Conservation (phyloP, 2,888 invertebrate species). For the Sclerodermus sp. region DNA sequence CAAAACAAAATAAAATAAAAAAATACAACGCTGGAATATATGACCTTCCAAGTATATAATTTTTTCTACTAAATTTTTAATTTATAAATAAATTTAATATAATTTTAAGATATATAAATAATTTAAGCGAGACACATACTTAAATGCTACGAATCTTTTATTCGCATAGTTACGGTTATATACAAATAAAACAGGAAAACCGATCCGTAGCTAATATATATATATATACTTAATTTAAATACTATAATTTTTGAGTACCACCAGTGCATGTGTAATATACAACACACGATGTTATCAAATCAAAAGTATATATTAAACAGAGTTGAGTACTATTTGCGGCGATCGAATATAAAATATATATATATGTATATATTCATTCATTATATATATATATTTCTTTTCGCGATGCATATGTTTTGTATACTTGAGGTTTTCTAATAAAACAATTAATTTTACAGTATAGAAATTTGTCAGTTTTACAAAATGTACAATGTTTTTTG, state of each 20-base stretch:
- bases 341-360: not conserved
- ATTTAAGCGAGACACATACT: constrained; percentile 3
- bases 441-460: too few species aligned
- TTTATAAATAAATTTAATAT: not conserved
- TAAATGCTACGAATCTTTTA: constrained; percentile 44
- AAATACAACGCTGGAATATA: too few species aligned
- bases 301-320: constrained; percentile 13
- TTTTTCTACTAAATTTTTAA: not conserved
- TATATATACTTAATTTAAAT: too few species aligned
- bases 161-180: constrained; percentile 50
- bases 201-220: constrained; percentile 19
- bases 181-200: constrained; percentile 48
- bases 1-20: too few species aligned
- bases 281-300: constrained; percentile 11
- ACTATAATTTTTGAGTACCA: too few species aligned
- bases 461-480: too few species aligned
- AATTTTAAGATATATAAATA: not conserved
- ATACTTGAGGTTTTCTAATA: too few species aligned
- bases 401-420: too few species aligned
- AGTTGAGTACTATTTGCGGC: constrained; percentile 11
- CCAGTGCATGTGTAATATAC: not conserved
- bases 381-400: not conserved
- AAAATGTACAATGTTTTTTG: too few species aligned
- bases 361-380: not conserved
- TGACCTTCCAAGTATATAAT: not conserved